Base-by-base conservation (phyloP, 2,888 invertebrate species). In the Archips xylosteana region DNA sequence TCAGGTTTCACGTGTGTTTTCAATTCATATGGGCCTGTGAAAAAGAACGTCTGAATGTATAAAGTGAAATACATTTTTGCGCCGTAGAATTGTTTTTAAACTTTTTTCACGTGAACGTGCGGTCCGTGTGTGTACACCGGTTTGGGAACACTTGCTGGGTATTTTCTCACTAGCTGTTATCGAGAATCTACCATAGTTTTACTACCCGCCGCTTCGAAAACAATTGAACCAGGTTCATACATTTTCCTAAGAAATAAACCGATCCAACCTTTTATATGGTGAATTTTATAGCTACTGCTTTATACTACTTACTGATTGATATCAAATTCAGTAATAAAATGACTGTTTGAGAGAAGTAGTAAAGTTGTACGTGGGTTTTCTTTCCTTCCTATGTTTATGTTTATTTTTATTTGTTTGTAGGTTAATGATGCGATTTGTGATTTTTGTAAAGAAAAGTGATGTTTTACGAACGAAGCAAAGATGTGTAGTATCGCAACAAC, bases 101-200 rank as follows among this genome's bases (percentile, higher is more conserved):
- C 1, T 9, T 57, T 57, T 32, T 5, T 5, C 1, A 9, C 47
- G 15, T 49, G 13, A 49, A 9, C 34, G n/a, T 6, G 47, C 12
- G 45, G 61, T 0, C 47, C 12, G 72, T 73, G 15, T 63, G 67
- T 67, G 13, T 1, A 1, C 23, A 0, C 13, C 32, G 8, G 63
- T 68, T 68, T 51, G 63, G 51, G 15, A 73, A 64, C 63, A 69
- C 69, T 69, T 34, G 61, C 72, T 49, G 34, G 49, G 34, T 73
- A 64, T 64, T 64, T 69, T 60, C 73, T 57, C 54, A 67, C 23
- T 15, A 13, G 59, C 72, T 72, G 60, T 71, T 66, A 75, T 75
- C 75, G 70, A 39, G 36, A 75, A 75, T 67, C 75, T 70, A 42
- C 62, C 70, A 62, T 67, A 73, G 67, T 63, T 75, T 71, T 71